A percentile compares a stretch with the other conserved stretches of the same genome.
Conservation (phyloP, 2,113 vertebrate genomes). For the Maccullochella peelii region DNA sequence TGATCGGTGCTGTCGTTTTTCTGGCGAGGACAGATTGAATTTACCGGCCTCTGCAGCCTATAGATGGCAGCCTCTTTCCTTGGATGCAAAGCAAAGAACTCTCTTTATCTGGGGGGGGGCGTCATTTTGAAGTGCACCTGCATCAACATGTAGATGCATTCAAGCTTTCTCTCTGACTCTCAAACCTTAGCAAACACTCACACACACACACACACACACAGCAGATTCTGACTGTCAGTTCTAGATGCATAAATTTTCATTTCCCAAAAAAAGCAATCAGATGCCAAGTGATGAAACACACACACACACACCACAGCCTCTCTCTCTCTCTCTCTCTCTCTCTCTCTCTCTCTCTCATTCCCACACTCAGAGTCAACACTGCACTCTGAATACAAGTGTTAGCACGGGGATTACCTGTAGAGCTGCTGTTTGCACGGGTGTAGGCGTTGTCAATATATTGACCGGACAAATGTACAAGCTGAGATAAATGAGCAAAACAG, state of each 20-base stretch:
- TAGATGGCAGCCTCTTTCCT: not conserved
- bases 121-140: not conserved
- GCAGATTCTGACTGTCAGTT: not conserved
- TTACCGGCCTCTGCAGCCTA: not conserved
- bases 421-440: slow-evolving; percentile 16
- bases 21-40: too few relatives aligned
- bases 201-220: not conserved
- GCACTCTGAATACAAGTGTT: not conserved
- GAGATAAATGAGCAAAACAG: slow-evolving; percentile 17
- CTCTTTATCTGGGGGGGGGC: not conserved
- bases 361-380: slow-evolving; percentile 3
- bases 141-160: not conserved
- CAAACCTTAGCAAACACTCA: not conserved
- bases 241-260: not conserved
- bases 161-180: not conserved
- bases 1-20: too few relatives aligned
- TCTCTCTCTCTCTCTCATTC: not conserved
- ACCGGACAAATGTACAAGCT: slow-evolving; percentile 10
- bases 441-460: slow-evolving; percentile 36
- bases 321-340: not conserved
- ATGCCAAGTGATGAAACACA: slow-evolving; percentile 9
- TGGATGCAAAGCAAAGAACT: too few relatives aligned
- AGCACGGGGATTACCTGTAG: slow-evolving; percentile 13
- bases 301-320: not conserved
- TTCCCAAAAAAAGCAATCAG: slow-evolving; percentile 1